Evolutionary conservation across 2,113 vertebrate genomes (phyloP).

Genomic region (Phylloscopus whistleri): DNA sequence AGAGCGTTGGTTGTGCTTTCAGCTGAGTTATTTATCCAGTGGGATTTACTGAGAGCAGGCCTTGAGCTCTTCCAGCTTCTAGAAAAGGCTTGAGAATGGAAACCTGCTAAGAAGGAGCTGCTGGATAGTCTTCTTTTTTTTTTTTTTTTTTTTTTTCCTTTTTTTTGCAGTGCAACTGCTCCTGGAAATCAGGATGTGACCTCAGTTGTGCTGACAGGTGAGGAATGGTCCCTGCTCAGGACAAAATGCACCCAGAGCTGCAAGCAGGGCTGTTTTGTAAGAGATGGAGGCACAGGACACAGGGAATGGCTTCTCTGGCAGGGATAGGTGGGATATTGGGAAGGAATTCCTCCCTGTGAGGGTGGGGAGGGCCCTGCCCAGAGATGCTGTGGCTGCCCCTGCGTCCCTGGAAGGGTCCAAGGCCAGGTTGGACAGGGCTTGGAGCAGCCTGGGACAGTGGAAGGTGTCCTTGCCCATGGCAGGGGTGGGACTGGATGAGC

Average conservation of each 20-base stretch:
- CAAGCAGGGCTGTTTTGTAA: not conserved
- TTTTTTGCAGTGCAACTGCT: not conserved
- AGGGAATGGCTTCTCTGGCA: not conserved
- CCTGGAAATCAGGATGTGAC: not conserved
- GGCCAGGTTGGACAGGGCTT: not conserved
- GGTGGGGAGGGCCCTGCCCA: not conserved
- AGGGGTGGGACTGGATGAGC: no score
- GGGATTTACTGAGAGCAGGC: not conserved
- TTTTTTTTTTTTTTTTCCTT: not conserved
- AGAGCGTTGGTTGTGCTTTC: not conserved
- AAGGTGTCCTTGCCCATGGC: no score
- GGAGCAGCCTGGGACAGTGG: no score
- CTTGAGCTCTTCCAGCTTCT: not conserved
- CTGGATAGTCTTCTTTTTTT: not conserved
- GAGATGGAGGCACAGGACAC: not conserved
- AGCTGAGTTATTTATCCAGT: not conserved
- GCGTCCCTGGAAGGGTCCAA: not conserved
- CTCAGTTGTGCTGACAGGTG: not conserved
- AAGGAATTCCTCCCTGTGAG: rapidly evolving
- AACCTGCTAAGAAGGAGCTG: not conserved
- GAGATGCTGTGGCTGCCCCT: not conserved
- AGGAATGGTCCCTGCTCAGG: not conserved
- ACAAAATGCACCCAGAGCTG: rapidly evolving
- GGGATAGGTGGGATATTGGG: rapidly evolving
- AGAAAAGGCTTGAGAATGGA: not conserved